Conservation (phyloP, 2,113 vertebrate species). For the Leucoraja erinaceus region DNA sequence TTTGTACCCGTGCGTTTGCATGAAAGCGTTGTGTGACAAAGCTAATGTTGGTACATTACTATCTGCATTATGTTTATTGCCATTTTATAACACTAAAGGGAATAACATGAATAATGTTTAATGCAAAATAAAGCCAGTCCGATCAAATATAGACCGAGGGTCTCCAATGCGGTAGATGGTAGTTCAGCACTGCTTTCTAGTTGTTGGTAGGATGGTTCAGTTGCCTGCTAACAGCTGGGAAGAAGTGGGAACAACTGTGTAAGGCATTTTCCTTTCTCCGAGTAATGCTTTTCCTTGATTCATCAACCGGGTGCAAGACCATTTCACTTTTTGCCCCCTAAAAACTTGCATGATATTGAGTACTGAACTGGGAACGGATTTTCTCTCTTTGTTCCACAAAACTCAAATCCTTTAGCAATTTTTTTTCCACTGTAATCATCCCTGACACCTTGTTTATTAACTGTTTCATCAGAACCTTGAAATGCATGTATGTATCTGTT, state of each 20-base stretch:
- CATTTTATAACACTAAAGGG: background rate
- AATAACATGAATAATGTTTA: too few relatives aligned
- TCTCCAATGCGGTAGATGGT: too few relatives aligned
- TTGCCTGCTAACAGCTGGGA: too few relatives aligned
- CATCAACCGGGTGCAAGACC: background rate
- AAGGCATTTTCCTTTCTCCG: background rate
- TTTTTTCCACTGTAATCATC: background rate
- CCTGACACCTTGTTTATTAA: background rate
- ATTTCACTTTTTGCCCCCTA: background rate
- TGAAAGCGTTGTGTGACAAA: background rate
- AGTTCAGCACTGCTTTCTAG: too few relatives aligned
- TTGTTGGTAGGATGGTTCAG: too few relatives aligned
- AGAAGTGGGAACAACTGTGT: too few relatives aligned
- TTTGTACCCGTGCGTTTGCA: background rate
- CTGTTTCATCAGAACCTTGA: background rate
- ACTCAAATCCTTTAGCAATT: background rate
- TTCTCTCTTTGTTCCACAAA: too few relatives aligned
- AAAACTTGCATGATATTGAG: background rate
- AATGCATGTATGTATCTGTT: too few relatives aligned
- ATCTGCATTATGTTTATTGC: background rate
- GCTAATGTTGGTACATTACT: conserved; percentile 25
- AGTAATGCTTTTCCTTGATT: background rate
- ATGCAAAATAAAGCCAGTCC: too few relatives aligned
- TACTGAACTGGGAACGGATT: background rate
- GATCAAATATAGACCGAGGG: too few relatives aligned